Percentiles rank a stretch among this genome's conserved stretches.
These are phyloP conservation scores for Xiphophorus maculatus DNA, from an alignment of 2,113 vertebrate genomes.

Conservation along the genomic window DNA sequence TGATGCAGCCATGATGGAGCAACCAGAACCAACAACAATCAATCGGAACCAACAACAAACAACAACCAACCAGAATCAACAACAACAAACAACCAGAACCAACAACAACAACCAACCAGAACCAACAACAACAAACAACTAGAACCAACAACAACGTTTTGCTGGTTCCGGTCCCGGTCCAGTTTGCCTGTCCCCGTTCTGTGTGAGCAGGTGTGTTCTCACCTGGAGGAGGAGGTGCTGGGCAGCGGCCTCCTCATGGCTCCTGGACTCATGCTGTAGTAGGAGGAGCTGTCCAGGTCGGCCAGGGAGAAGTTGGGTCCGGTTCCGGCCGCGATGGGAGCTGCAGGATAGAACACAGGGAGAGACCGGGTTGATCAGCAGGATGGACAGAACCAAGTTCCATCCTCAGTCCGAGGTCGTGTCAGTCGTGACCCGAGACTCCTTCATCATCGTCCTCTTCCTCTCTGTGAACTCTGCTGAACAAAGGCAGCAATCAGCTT, in stretches of 20 bases:
- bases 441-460: slow-evolving; percentile 12
- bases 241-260: slow-evolving; percentile 97
- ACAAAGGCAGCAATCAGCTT: slow-evolving; percentile 69
- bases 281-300: slow-evolving; percentile 98
- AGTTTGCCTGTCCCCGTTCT: too few species aligned
- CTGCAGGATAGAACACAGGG: slow-evolving; percentile 70
- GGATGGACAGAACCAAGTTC: not conserved
- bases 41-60: too few species aligned
- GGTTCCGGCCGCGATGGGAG: slow-evolving; percentile 96
- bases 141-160: too few species aligned
- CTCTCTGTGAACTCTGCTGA: slow-evolving; percentile 56
- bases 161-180: too few species aligned
- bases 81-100: too few species aligned
- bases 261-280: slow-evolving; percentile 99
- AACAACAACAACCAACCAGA: too few species aligned
- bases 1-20: too few species aligned
- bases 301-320: slow-evolving; percentile 98
- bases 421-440: not conserved
- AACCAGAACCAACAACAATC: too few species aligned
- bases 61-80: too few species aligned
- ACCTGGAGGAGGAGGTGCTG: slow-evolving; percentile 94
- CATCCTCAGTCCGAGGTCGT: too few species aligned
- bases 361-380: not conserved
- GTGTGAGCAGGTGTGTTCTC: slow-evolving; percentile 15
- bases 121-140: too few species aligned